Conservation (phyloP, 2,888 invertebrate species). For the Lissocephala sabroskyi region DNA sequence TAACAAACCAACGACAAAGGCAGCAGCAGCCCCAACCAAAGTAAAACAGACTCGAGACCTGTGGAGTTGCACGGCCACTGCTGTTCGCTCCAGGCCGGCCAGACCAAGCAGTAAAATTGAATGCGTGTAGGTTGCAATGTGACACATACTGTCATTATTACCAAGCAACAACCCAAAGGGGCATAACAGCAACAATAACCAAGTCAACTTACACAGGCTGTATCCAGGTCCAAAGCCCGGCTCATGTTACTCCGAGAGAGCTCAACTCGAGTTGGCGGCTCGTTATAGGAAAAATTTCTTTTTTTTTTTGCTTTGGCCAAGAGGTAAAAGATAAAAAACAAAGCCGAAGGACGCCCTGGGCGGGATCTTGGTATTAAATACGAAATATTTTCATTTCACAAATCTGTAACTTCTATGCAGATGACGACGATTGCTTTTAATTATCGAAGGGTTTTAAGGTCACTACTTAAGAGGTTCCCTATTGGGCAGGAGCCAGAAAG, state of each 20-base stretch:
- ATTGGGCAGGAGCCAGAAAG: no score
- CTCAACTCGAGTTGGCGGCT: conserved; percentile 48
- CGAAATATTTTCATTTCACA: no score
- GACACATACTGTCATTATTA: conserved; percentile 70
- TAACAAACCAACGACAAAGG: conserved; percentile 26
- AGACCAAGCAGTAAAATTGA: conserved; percentile 57
- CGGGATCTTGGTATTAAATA: conserved; percentile 1
- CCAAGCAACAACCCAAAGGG: conserved; percentile 54
- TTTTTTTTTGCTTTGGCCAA: conserved; percentile 18
- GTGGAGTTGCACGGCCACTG: no score
- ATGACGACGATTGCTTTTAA: no score
- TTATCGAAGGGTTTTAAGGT: no score
- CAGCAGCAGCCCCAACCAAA: conserved; percentile 17
- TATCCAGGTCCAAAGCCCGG: no score
- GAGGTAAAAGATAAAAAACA: no score
- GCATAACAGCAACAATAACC: conserved; percentile 17
- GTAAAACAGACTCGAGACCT: conserved; percentile 41
- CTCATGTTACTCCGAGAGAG: conserved; percentile 55
- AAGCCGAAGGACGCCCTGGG: background rate
- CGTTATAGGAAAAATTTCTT: conserved; percentile 51
- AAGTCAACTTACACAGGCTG: conserved; percentile 15
- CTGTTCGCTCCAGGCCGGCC: no score
- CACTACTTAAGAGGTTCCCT: no score
- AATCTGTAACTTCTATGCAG: no score
- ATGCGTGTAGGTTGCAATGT: conserved; percentile 69